phyloP scores from a whole-genome alignment of 2,113 vertebrate species.

The Zosterops lateralis region DNA sequence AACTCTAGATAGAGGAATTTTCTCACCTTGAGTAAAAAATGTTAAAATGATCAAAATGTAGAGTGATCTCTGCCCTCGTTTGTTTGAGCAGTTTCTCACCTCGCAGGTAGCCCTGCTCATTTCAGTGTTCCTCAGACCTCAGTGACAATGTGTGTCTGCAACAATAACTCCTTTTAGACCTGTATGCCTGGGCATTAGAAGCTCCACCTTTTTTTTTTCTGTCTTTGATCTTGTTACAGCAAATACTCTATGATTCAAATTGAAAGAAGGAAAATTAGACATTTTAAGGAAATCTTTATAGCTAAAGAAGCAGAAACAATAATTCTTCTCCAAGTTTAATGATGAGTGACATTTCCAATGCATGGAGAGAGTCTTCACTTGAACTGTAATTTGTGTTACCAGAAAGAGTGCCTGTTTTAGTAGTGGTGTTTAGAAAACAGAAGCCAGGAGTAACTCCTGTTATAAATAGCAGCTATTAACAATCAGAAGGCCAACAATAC shows the following conservation, averaged over 20 bases:
- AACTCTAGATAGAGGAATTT: not conserved
- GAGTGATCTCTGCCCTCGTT: fast-evolving
- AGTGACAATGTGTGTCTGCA: not conserved
- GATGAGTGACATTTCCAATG: not conserved
- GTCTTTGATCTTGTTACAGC: not conserved
- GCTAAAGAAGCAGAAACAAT: not conserved
- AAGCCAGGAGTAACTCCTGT: not conserved
- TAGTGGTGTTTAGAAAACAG: not conserved
- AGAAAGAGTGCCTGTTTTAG: not conserved
- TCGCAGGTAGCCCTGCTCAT: not conserved
- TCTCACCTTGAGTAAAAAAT: not conserved
- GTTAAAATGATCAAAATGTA: not conserved
- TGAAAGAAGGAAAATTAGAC: not conserved
- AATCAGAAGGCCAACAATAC: not conserved
- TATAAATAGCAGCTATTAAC: constrained; percentile 30
- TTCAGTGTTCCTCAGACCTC: not conserved
- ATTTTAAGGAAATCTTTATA: not conserved
- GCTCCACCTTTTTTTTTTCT: not conserved
- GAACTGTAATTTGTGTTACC: constrained; percentile 18
- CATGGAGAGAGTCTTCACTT: constrained; percentile 37
- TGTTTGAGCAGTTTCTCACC: not conserved
- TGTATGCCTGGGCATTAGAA: not conserved
- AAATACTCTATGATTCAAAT: not conserved
- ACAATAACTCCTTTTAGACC: not conserved
- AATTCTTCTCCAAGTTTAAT: not conserved